phyloP scores from a whole-genome alignment of 2,113 vertebrate species.

The Morone saxatilis region DNA sequence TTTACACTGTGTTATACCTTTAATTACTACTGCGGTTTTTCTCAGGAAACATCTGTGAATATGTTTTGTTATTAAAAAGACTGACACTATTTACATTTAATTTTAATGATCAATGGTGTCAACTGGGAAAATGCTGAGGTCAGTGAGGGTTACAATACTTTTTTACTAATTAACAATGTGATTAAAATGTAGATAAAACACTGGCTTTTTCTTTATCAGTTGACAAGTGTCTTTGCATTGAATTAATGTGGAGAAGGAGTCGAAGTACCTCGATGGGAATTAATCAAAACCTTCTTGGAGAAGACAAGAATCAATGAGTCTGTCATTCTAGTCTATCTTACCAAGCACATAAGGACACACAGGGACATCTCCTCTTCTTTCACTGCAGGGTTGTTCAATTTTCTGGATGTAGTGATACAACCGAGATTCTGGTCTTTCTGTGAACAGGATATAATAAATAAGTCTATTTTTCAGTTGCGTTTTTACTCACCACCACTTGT shows the following conservation, averaged over 20 bases:
- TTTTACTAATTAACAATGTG: slow-evolving; percentile 36
- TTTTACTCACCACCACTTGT: slow-evolving; percentile 22
- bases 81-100: neutral
- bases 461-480: neutral
- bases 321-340: slow-evolving; percentile 22
- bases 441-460: slow-evolving; percentile 9
- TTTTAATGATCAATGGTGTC: neutral
- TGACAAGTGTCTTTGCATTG: slow-evolving; percentile 2
- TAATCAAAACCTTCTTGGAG: slow-evolving; percentile 39
- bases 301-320: slow-evolving; percentile 52
- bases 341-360: slow-evolving; percentile 38
- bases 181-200: slow-evolving; percentile 45
- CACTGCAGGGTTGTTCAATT: slow-evolving; percentile 15
- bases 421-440: neutral
- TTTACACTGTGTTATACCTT: neutral
- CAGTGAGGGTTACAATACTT: neutral
- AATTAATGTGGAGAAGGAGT: slow-evolving; percentile 53
- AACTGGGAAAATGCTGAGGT: neutral
- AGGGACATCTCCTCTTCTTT: slow-evolving; percentile 37
- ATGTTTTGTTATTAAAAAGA: neutral
- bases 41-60: neutral
- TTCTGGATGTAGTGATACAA: slow-evolving; percentile 6
- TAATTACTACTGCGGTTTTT: neutral
- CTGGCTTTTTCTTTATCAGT: slow-evolving; percentile 31
- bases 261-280: slow-evolving; percentile 36